phyloP scores from a whole-genome alignment of 2,888 invertebrate species.

The Vannuccia rotundouncinata region DNA sequence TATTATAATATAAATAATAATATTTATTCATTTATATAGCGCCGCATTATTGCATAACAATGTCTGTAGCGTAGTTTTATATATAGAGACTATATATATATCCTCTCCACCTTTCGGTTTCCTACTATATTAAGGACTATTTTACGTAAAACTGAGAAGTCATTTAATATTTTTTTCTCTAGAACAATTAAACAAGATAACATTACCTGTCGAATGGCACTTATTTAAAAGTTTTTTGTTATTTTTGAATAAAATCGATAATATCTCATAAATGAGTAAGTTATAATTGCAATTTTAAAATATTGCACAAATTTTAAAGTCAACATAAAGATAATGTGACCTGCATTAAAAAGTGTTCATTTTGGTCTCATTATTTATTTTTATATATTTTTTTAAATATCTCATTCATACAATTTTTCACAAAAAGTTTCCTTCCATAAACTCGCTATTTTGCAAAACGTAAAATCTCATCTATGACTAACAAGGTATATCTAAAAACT shows the following conservation, averaged over 20 bases:
- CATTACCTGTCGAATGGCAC: no score
- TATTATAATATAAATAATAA: no score
- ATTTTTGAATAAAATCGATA: background rate
- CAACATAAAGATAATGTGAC: background rate
- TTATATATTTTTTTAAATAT: background rate
- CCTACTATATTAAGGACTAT: background rate
- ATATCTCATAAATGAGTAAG: background rate
- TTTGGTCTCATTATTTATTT: background rate
- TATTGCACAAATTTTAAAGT: background rate
- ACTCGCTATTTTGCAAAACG: background rate
- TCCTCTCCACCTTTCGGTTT: background rate
- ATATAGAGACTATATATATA: background rate
- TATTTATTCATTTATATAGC: no score
- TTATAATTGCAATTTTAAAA: background rate
- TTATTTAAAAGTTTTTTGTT: no score
- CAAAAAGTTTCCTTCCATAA: background rate
- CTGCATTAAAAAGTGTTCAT: background rate
- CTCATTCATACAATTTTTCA: background rate
- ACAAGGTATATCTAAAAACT: background rate
- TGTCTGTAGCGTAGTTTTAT: no score
- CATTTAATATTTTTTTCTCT: no score
- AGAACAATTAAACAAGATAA: no score
- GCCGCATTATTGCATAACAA: no score
- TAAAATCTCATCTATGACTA: background rate
- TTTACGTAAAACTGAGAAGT: background rate